phyloP scores from a whole-genome alignment of 2,113 vertebrate species.

The Ptilonorhynchus violaceus region DNA sequence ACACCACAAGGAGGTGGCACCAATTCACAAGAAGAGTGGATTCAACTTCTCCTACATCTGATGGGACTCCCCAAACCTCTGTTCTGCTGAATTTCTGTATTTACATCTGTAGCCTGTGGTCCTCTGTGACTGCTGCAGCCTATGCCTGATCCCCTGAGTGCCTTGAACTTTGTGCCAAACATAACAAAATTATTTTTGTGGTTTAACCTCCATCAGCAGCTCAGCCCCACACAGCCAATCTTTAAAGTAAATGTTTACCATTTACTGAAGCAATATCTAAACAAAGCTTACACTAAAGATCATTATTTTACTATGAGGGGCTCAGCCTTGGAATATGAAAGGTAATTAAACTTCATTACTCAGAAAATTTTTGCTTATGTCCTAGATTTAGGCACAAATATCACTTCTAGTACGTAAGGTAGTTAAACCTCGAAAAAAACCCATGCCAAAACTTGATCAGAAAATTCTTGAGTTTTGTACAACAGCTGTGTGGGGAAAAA shows the following conservation, averaged over 20 bases:
- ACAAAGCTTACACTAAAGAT: neutral
- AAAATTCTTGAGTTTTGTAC: neutral
- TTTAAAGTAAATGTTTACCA: neutral
- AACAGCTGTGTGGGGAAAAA: fast-evolving
- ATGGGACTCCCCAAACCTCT: neutral
- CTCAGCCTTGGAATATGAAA: neutral
- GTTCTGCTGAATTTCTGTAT: neutral
- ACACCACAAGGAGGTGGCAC: fast-evolving
- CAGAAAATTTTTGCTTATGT: neutral
- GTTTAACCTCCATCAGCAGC: neutral
- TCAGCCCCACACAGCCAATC: neutral
- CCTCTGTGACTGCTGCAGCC: neutral
- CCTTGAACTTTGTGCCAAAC: neutral
- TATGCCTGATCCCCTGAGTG: neutral
- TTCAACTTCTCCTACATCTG: neutral
- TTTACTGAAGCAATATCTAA: neutral
- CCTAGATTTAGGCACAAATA: neutral
- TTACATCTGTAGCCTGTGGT: neutral
- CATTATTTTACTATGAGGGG: neutral
- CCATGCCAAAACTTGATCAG: fast-evolving
- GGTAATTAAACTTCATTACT: neutral
- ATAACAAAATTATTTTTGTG: neutral
- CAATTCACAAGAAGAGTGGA: neutral
- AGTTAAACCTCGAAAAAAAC: neutral
- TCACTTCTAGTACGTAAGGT: neutral